phyloP scores from a whole-genome alignment of 2,888 invertebrate genomes.

The Sturmia bella region DNA sequence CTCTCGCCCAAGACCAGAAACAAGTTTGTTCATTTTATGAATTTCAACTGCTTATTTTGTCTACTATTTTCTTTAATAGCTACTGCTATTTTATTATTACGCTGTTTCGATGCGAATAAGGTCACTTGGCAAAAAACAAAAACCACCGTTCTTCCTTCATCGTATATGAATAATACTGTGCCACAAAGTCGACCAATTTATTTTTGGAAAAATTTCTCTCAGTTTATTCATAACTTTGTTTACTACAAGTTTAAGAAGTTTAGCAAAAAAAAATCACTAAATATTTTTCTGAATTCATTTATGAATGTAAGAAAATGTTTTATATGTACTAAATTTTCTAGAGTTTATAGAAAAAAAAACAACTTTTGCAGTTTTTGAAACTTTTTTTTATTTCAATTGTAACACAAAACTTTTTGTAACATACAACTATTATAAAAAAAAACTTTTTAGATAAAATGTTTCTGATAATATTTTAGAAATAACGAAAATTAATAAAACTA shows the following conservation, averaged over 20 bases:
- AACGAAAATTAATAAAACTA: conserved; percentile 18
- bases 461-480: conserved; percentile 34
- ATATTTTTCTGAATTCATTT: conserved; percentile 43
- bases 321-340: conserved; percentile 24
- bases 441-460: conserved; percentile 27
- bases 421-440: conserved; percentile 35
- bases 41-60: too few species aligned
- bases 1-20: too few species aligned
- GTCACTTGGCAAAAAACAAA: too few species aligned
- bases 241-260: conserved; percentile 15
- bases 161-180: background rate
- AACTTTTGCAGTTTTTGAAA: conserved; percentile 15
- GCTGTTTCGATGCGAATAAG: too few species aligned
- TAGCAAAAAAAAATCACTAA: conserved; percentile 28
- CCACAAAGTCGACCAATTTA: background rate
- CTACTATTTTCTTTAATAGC: too few species aligned
- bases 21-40: too few species aligned
- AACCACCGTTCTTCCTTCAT: too few species aligned
- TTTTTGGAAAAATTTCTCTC: background rate
- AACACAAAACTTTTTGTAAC: conserved; percentile 27
- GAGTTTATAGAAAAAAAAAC: background rate
- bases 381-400: conserved; percentile 1
- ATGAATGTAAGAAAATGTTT: conserved; percentile 37
- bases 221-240: background rate
- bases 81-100: too few species aligned